These are phyloP conservation scores for Perca fluviatilis DNA, from an alignment of 2,113 vertebrate genomes.

Conservation along the genomic window DNA sequence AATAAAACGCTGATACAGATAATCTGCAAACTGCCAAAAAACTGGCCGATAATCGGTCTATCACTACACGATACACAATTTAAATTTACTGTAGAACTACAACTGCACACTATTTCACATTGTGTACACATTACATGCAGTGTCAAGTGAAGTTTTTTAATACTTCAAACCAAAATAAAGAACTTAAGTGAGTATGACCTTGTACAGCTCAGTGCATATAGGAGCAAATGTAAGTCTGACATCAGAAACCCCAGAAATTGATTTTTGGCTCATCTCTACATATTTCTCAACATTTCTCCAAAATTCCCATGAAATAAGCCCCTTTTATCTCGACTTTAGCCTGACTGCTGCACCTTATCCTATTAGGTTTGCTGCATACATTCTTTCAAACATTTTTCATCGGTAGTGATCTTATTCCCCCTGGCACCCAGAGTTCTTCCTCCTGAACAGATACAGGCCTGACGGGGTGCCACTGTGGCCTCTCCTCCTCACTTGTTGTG, in stretches of 20 bases:
- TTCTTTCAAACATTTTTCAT: constrained; percentile 44
- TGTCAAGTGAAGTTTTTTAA: not conserved
- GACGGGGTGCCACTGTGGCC: constrained; percentile 13
- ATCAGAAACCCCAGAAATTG: constrained; percentile 18
- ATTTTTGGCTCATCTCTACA: constrained; percentile 28
- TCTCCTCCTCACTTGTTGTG: constrained; percentile 41
- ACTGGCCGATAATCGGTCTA: too few species aligned
- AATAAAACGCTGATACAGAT: too few species aligned
- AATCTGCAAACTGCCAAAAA: too few species aligned
- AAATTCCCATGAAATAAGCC: constrained; percentile 48
- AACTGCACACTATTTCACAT: not conserved
- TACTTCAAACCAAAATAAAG: not conserved
- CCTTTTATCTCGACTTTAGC: constrained; percentile 49
- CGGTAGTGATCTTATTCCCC: constrained; percentile 53
- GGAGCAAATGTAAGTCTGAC: constrained; percentile 28
- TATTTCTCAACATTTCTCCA: constrained; percentile 36
- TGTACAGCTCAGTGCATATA: not conserved
- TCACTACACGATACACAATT: too few species aligned
- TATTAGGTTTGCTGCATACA: constrained; percentile 30
- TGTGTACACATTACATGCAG: not conserved
- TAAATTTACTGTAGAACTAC: too few species aligned
- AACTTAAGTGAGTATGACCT: not conserved
- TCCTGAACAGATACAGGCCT: constrained; percentile 51
- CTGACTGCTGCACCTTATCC: constrained; percentile 33
- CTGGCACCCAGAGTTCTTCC: constrained; percentile 28